Conservation (phyloP, 2,888 invertebrate genomes). For the Hydriomena furcata region DNA sequence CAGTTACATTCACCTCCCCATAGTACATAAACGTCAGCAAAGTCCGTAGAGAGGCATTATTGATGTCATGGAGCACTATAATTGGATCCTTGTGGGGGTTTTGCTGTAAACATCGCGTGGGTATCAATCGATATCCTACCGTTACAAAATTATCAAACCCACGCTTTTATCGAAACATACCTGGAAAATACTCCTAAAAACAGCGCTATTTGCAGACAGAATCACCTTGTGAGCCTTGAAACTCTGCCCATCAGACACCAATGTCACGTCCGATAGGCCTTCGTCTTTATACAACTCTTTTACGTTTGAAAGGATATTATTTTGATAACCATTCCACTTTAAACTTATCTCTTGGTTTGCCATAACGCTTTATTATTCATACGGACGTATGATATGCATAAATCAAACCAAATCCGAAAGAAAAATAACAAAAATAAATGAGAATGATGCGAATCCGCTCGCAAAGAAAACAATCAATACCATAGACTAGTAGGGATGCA, state of each 20-base stretch:
- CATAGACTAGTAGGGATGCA: background rate
- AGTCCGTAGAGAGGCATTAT: slow-evolving; percentile 85
- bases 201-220: slow-evolving; percentile 86
- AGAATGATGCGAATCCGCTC: slow-evolving; percentile 42
- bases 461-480: slow-evolving; percentile 40
- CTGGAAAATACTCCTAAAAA: slow-evolving; percentile 86
- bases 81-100: slow-evolving; percentile 90
- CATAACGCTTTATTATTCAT: slow-evolving; percentile 48
- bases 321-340: slow-evolving; percentile 88
- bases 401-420: slow-evolving; percentile 36
- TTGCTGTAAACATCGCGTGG: slow-evolving; percentile 82
- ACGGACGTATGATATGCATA: slow-evolving; percentile 38
- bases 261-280: slow-evolving; percentile 86
- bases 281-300: slow-evolving; percentile 86
- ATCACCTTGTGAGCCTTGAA: slow-evolving; percentile 88
- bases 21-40: slow-evolving; percentile 88
- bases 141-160: slow-evolving; percentile 18
- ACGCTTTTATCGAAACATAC: slow-evolving; percentile 52
- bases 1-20: slow-evolving; percentile 89
- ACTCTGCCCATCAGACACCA: slow-evolving; percentile 86
- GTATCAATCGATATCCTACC: slow-evolving; percentile 52
- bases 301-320: slow-evolving; percentile 85
- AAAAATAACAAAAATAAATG: slow-evolving; percentile 42
- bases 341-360: slow-evolving; percentile 86
- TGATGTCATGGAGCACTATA: slow-evolving; percentile 89